Evolutionary conservation across 2,888 invertebrate species (phyloP).

Genomic region (Clusia tigrina): DNA sequence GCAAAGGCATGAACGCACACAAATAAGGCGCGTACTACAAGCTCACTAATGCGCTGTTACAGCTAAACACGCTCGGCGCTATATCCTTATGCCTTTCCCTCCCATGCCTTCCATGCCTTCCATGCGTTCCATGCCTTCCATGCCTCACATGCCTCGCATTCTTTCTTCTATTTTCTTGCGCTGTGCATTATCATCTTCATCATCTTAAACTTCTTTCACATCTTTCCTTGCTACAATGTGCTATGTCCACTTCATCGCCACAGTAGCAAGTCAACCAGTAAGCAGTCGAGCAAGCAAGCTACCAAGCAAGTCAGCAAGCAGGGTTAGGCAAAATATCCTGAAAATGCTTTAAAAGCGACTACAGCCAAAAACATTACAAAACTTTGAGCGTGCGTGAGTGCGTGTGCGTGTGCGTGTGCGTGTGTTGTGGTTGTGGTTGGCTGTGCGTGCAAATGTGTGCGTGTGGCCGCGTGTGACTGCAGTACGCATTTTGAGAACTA

Average conservation of each 20-base stretch:
- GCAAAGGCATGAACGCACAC: constrained; percentile 22
- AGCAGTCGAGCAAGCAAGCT: no score
- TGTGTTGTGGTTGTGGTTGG: neutral
- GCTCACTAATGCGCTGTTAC: neutral
- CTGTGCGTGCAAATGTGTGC: neutral
- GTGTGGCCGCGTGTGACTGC: no score
- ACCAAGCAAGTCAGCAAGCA: neutral
- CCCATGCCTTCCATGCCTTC: neutral
- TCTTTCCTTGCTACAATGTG: no score
- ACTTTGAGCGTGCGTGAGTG: neutral
- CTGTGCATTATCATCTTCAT: neutral
- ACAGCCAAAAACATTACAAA: constrained; percentile 6
- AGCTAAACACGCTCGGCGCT: neutral
- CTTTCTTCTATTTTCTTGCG: neutral
- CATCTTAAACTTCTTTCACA: no score
- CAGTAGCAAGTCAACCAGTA: no score
- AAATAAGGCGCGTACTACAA: constrained; percentile 1
- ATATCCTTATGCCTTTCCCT: neutral
- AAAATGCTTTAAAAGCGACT: constrained; percentile 7
- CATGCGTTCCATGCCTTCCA: neutral
- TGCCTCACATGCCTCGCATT: neutral
- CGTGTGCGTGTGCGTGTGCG: neutral
- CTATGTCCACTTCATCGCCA: no score
- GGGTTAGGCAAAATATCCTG: neutral
- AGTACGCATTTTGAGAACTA: no score